Conservation (phyloP, 1,140 invertebrate genomes). For the Dinothrombium tinctorium region DNA sequence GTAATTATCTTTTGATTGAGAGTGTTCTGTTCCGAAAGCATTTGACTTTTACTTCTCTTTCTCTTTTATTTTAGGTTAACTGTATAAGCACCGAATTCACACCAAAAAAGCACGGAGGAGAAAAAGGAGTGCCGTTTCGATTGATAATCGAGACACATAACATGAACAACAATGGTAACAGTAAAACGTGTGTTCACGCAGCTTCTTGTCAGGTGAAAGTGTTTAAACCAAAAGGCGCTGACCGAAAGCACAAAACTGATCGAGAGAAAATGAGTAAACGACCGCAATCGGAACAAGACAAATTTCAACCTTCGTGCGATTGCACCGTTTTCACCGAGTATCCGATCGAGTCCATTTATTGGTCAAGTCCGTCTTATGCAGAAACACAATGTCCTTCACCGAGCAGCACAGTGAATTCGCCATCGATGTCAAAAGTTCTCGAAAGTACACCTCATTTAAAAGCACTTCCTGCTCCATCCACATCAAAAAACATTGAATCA, state of each 20-base stretch:
- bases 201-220: conserved; percentile 88
- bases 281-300: conserved; percentile 56
- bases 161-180: conserved; percentile 25
- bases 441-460: not conserved
- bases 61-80: conserved; percentile 38
- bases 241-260: conserved; percentile 92
- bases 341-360: conserved; percentile 9
- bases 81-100: conserved; percentile 96
- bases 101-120: conserved; percentile 88
- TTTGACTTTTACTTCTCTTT: not conserved
- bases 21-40: too few species aligned
- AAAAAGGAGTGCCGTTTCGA: conserved; percentile 87
- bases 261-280: conserved; percentile 75
- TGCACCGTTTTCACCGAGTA: conserved; percentile 69
- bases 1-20: too few species aligned
- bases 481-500: not conserved
- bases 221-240: conserved; percentile 69
- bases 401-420: not conserved
- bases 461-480: not conserved
- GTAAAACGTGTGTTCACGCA: conserved; percentile 36
- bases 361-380: not conserved
- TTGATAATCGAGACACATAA: conserved; percentile 45
- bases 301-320: conserved; percentile 82
- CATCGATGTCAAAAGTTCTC: not conserved
- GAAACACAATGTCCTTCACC: not conserved